A percentile compares a stretch with the other conserved stretches of the same genome.
phyloP scores from a whole-genome alignment of 1,140 invertebrate species.

The Hermetia illucens region DNA sequence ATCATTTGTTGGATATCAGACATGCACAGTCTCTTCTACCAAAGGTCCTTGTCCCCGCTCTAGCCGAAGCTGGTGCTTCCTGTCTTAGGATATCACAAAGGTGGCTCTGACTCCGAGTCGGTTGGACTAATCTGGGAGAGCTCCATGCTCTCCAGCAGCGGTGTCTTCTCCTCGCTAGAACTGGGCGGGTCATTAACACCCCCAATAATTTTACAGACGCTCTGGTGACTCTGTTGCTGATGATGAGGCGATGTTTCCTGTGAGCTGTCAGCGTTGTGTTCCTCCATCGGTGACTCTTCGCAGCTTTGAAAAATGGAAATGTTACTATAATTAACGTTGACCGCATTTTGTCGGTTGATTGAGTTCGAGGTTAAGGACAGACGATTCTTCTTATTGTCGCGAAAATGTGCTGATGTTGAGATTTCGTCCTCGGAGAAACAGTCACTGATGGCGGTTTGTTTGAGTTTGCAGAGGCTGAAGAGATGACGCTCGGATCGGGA shows the following conservation, averaged over 20 bases:
- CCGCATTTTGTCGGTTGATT: background rate
- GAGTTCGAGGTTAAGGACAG: background rate
- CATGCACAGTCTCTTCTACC: too few species aligned
- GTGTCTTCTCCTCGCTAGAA: conserved; percentile 28
- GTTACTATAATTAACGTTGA: too few species aligned
- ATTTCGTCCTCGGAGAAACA: conserved; percentile 17
- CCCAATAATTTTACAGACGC: conserved; percentile 14
- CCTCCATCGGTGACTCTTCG: too few species aligned
- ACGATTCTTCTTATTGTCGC: background rate
- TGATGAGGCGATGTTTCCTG: conserved; percentile 8
- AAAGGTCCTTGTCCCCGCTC: too few species aligned
- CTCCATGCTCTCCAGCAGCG: conserved; percentile 27
- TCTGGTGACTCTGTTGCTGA: conserved; percentile 6
- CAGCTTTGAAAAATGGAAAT: too few species aligned
- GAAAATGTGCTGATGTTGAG: too few species aligned
- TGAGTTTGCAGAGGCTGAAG: conserved; percentile 17
- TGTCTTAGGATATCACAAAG: too few species aligned
- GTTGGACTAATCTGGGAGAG: conserved; percentile 30
- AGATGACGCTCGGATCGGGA: conserved; percentile 27
- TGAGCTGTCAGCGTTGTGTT: too few species aligned
- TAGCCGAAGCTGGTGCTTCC: too few species aligned
- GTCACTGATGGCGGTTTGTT: conserved; percentile 25
- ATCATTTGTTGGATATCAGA: too few species aligned
- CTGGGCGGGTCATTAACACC: conserved; percentile 19
- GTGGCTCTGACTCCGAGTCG: too few species aligned